These are phyloP conservation scores for Panulirus ornatus DNA, from an alignment of 1,140 invertebrate species.

Conservation along the genomic window DNA sequence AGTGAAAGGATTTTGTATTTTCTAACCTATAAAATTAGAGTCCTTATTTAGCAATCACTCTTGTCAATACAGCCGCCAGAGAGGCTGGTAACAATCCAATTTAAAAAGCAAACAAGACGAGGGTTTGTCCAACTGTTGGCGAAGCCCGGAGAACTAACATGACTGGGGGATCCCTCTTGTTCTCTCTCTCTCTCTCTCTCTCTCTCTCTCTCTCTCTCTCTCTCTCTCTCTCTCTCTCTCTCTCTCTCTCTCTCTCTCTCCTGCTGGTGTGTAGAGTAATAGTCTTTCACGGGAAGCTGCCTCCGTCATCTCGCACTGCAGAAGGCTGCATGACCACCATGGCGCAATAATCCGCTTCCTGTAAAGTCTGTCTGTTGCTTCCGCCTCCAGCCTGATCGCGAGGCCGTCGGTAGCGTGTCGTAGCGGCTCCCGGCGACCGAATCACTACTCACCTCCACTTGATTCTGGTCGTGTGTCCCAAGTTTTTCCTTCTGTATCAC, in stretches of 20 bases:
- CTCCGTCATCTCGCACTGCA: no score
- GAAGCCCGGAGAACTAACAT: conserved; percentile 37
- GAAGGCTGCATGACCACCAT: no score
- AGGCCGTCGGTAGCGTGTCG: no score
- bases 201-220: background rate
- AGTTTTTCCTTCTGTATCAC: no score
- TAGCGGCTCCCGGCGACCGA: no score
- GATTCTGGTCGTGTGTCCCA: no score
- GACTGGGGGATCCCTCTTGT: background rate
- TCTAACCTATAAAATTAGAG: conserved; percentile 44
- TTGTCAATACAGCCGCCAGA: conserved; percentile 48
- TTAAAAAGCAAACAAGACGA: conserved; percentile 66
- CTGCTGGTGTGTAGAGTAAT: no score
- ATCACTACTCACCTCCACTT: no score
- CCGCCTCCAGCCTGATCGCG: no score
- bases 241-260: conserved; percentile 7
- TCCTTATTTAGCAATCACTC: conserved; percentile 54
- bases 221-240: background rate
- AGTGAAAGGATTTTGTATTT: conserved; percentile 42
- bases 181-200: conserved; percentile 21
- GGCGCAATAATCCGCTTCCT: no score
- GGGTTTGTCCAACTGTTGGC: conserved; percentile 62
- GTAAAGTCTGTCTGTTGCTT: no score
- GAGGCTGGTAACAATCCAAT: conserved; percentile 66
- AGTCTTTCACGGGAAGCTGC: no score